Base-by-base conservation (phyloP, 30 jellyfish, hydroid and myxozoan genomes). In the Nemopilema nomurai region DNA sequence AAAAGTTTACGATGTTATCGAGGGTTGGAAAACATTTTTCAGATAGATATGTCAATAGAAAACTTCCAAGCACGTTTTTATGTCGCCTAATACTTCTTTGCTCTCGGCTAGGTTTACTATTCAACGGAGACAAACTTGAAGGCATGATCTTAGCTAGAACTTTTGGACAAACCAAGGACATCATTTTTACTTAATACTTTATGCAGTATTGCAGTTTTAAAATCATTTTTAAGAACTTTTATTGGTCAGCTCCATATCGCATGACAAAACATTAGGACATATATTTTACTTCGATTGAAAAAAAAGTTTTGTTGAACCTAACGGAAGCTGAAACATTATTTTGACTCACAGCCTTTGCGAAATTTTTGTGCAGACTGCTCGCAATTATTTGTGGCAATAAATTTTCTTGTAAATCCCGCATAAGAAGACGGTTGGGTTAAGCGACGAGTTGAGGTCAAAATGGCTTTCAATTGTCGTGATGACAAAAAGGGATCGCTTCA, bases 391-490 rank as follows among this genome's bases (percentile, higher is more conserved):
- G 62, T 16, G 62, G 76, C 76, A 29, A 76, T 76, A 51, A 76
- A 51, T 52, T 57, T 24, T 29, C 53, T 31, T 30, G 51, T 17
- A 52, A 52, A 51, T 76, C 69, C 29, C 62, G 65, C 76, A 29
- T 49, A 76, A 76, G 76, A 49, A 62, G 19, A 51, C 16, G 51
- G 73, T 52, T 76, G 19, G 75, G 32, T 53, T 29, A 62, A 57
- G 86, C 76, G 86, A 57, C 86, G 86, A 76, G 51, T 76, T 23
- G 86, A 76, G 86, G 86, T 76, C 86, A 76, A 76, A 20, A 52
- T 53, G 29, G 86, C 41, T 76, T 76, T 20, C 67, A 49, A 53
- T 28, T 75, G 57, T 13, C 57, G 13, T 41, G 57, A 41, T 41
- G 57, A 41, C 57, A 41, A 41, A 41, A 41, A 41, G 57, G 57